phyloP scores from a whole-genome alignment of 2,888 invertebrate species.

The Ecdyonurus torrentis region DNA sequence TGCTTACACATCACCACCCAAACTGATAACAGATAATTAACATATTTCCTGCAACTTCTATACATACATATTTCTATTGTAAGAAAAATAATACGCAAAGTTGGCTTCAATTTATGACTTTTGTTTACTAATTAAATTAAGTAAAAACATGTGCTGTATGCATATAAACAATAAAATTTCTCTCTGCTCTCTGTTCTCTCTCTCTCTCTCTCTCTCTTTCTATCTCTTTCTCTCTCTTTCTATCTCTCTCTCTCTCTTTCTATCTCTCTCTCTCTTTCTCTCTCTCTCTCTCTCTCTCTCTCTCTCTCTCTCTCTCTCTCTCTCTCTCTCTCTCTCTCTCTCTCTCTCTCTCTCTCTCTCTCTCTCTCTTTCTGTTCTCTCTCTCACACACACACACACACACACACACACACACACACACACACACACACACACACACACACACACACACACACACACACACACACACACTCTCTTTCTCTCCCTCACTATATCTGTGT shows the following conservation, averaged over 20 bases:
- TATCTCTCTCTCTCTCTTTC: conserved; percentile 1
- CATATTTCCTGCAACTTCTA: too few species aligned
- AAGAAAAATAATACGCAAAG: too few species aligned
- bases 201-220: conserved; percentile 3
- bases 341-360: conserved; percentile 6
- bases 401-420: neutral
- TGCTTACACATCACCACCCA: too few species aligned
- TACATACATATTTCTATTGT: too few species aligned
- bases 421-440: neutral
- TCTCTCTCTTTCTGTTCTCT: conserved; percentile 4
- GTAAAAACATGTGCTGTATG: too few species aligned
- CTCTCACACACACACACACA: neutral
- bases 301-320: conserved; percentile 4
- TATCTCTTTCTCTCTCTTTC: neutral
- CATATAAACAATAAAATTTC: neutral
- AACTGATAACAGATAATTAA: too few species aligned
- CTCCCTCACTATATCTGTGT: neutral
- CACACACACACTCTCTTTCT: neutral
- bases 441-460: neutral
- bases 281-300: neutral
- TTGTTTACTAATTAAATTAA: too few species aligned
- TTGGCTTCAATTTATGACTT: too few species aligned
- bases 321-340: conserved; percentile 1
- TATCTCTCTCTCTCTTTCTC: neutral
- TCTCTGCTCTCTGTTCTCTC: neutral